Base-by-base conservation (phyloP, 2,888 invertebrate species). In the Eledona agricola region DNA sequence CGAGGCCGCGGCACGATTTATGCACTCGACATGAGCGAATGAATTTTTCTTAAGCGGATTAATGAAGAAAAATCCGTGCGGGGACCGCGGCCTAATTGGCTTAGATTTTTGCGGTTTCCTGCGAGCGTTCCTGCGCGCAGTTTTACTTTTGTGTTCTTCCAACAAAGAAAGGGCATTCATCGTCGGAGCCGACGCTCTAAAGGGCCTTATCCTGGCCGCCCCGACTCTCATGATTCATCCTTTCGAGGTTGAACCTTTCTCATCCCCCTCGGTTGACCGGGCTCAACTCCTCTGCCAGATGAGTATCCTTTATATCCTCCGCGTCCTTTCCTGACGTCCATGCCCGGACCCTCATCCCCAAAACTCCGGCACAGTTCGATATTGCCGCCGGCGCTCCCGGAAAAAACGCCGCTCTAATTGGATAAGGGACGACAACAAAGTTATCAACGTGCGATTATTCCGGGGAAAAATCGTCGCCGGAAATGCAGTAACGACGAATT, bases 221-320 rank as follows among this genome's bases (percentile, higher is more conserved):
- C 46, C 70, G 69, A 68, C 71, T 65, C 71, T 69, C 73, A 72
- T 73, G 73, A 73, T 72, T 73, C 72, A 73, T 73, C 72, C 73
- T 70, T 72, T 72, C 69, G 65, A 66, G 67, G 65, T 62, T 65
- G 67, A 69, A 69, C 72, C 72, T 69, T 72, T 69, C 69, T 64
- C 68, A 67, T 66, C 68, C 71, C 65, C 65, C 64, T 51, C 61
- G 60, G 64, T 57, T 61, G 66, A 64, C 65, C 50, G 42, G 58
- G 52, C 49, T 55, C 55, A 55, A 58, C 46, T 55, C 55, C 55
- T 53, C 55, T 45, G 42, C 51, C 52, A 58, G 58, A 53, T 50
- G 58, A 58, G 58, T 50, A 56, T 58, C 58, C 55, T 58, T 58
- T 58, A 58, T 58, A 58, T 58, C 58, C 57, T 55, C 51, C 23